Evolutionary conservation across 2,113 vertebrate species (phyloP), one percentile per base, ranked within the genome.

Genomic region (Neolamprologus modestus): DNA sequence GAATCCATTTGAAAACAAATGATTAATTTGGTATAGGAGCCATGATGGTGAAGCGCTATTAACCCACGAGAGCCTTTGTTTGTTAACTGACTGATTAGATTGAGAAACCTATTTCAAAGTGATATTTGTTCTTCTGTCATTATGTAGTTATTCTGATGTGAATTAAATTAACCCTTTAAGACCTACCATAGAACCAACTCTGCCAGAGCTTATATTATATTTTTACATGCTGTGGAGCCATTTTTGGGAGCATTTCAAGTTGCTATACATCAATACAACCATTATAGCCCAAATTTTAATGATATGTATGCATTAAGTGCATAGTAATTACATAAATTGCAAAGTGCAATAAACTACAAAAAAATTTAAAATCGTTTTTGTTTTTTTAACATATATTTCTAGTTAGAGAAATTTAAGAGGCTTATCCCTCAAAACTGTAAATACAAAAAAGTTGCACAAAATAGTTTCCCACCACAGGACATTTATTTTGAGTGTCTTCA

Each of bases 1-100:
- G 84, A 93, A 78, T 42, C 81, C 17, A 88, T 93, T 85, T 87
- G 88, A 84, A 63, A 78, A 40, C 13, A 26, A 59, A 85, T 85
- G 1, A 28, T 88, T 88, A 81, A 88, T 88, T 83, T 83, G 24
- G 54, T 81, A 5, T 19, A 81, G 61, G 55, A 31, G 3, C 19
- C 21, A 33, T 45, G 52, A 66, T 71, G 82, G 17, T 82, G 35
- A 71, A 35, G 35, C 10, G 26, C 66, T 19, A 24, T 83, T 21
- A 87, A 61, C 37, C 42, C 42, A 59, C 13, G 53, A 84, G 81
- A 14, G 33, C 54, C 9, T 40, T 40, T 13, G 26, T 76, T 86
- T 87, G 50, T 83, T 85, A 73, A 53, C 42, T 80, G 40, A 79
- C 83, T 52, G 57, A 81, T 91, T 73, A 35, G 28, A 80, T 8